Base-by-base conservation (phyloP, 30 jellyfish, hydroid and myxozoan species). In the Aurelia aurita complex sp. Pacific region DNA sequence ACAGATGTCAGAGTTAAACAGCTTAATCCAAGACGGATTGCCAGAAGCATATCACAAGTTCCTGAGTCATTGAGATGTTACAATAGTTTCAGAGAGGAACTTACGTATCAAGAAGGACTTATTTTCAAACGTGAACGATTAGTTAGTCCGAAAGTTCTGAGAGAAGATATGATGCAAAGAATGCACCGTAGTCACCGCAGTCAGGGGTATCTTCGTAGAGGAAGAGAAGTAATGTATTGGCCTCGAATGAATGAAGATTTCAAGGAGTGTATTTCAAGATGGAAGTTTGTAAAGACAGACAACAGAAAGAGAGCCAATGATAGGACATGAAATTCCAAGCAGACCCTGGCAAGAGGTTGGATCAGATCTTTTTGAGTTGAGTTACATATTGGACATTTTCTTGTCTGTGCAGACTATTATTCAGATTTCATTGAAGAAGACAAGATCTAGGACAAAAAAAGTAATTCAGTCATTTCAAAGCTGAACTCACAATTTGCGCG, bases 1-100 rank as follows among this genome's bases (percentile, higher is more conserved):
- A 23, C 29, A 23, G 29, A 23, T 23, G 82, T 43, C 82, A 73
- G 82, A 73, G 43, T 73, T 73, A 36, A 73, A 73, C n/a, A 73
- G 69, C 10, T 36, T 76, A 76, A 62, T 76, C 76, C 86, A 76
- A 83, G 70, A 68, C 15, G 92, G 92, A 53, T 83, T 90, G 87
- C 92, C 87, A 52, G 81, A 73, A 33, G 72, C 73, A 67, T 23
- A 53, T 55, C 83, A 19, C 74, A 66, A 40, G 75, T 67, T 81
- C 76, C 70, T 32, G 64, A 81, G 82, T 40, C 73, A 38, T 23
- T 81, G 75, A 40, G 42, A 14, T 40, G 76, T 29, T 83, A 46
- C 71, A 69, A 64, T 88, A 40, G 60, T 23, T 23, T 23, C 29
- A 23, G 29, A 23, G 29, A 23, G 29, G 29, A 23, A 23, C 29